Base-by-base conservation (phyloP, 2,888 invertebrate genomes). In the Spisula subtruncata region DNA sequence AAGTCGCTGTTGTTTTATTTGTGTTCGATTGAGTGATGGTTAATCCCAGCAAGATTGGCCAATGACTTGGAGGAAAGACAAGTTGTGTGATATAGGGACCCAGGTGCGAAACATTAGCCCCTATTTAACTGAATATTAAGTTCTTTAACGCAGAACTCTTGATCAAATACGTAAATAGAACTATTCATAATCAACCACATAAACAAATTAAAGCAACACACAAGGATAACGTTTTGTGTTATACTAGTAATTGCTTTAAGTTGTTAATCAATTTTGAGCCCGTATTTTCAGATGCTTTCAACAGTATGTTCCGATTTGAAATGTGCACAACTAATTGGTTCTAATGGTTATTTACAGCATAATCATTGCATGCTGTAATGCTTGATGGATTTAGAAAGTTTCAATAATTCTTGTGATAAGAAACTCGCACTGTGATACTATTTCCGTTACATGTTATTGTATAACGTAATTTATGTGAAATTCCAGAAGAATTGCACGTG, bases 341-440 rank as follows among this genome's bases (percentile, higher is more conserved):
- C 29, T 75, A 75, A 75, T 75, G 75, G 12, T 32, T 12, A 32
- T 75, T 75, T 75, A 75, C 35, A 32, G 75, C 75, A 35, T 75
- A 75, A 75, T 75, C 75, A 75, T 35, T 75, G 32, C 75, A 32
- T 75, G 75, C 12, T 0, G 25, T 35, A 75, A 75, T 32, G 35
- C 41, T 75, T 29, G 75, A 75, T 75, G 32, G 75, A 75, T 35
- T 32, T 75, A 32, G 12, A 18, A 14, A 4, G 14, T 75, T 35
- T 75, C 75, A 75, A 75, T 75, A 35, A 75, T 75, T 75, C n/a
- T 75, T 32, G 35, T 75, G 75, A 75, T 75, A 75, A 75, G 35
- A 35, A 75, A 32, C 29, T 75, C 32, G 75, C 18, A 75, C 75
- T 16, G 29, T 75, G 35, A 0, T 2, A 35, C 32, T 25, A 10